Evolutionary conservation across 2,888 invertebrate species (phyloP).

Genomic region (Erebia aethiops): DNA sequence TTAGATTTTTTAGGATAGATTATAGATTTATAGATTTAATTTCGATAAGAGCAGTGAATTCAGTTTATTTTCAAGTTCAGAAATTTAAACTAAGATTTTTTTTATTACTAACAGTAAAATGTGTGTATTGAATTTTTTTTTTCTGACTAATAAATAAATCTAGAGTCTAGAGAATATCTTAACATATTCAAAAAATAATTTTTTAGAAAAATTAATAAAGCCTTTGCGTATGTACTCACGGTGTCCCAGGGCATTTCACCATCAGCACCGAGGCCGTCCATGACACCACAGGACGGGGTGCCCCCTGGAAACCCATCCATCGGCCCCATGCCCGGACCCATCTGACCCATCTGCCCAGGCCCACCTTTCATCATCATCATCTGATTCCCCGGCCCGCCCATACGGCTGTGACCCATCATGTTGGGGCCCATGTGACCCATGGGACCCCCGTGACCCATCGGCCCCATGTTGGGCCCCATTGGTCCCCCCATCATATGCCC

Average conservation of each 20-base stretch:
- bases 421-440: constrained; percentile 80
- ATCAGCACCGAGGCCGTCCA: constrained; percentile 84
- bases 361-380: constrained; percentile 82
- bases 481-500: constrained; percentile 80
- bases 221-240: constrained; percentile 59
- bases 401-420: constrained; percentile 77
- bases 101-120: too few species aligned
- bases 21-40: too few species aligned
- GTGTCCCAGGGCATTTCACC: constrained; percentile 84
- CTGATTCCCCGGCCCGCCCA: constrained; percentile 73
- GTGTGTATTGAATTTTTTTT: background rate
- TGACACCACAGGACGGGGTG: constrained; percentile 83
- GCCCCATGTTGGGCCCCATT: constrained; percentile 76
- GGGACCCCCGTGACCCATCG: constrained; percentile 67
- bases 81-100: too few species aligned
- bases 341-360: constrained; percentile 74
- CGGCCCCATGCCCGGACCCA: constrained; percentile 74
- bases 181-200: background rate
- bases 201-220: constrained; percentile 2
- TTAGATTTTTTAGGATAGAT: too few species aligned
- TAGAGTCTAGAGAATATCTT: background rate
- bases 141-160: background rate
- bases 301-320: constrained; percentile 83
- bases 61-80: too few species aligned
- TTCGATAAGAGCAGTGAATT: too few species aligned